Conservation (phyloP, 2,888 invertebrate genomes). For the Drosophila niveifrons region DNA sequence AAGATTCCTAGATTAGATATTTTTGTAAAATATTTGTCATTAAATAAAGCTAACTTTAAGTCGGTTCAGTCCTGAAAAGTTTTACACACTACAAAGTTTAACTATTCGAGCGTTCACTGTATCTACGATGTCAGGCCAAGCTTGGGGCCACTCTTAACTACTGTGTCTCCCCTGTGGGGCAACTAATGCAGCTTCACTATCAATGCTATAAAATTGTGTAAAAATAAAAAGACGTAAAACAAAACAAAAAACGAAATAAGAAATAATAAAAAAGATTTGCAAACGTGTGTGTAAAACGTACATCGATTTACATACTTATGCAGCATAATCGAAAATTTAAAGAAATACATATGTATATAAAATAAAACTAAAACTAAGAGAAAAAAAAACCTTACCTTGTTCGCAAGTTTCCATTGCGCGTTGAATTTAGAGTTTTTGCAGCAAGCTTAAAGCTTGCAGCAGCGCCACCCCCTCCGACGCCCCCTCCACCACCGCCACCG, state of each 20-base stretch:
- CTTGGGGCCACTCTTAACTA: slow-evolving; percentile 2
- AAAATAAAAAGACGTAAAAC: slow-evolving; percentile 5
- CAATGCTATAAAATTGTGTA: slow-evolving; percentile 39
- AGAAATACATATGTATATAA: neutral
- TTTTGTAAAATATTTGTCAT: neutral
- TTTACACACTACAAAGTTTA: neutral
- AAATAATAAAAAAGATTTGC: slow-evolving; percentile 16
- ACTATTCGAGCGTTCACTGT: neutral
- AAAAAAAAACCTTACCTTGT: slow-evolving; percentile 82
- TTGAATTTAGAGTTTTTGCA: slow-evolving; percentile 83
- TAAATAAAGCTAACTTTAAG: neutral
- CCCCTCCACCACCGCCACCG: slow-evolving; percentile 55
- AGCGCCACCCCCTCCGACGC: slow-evolving; percentile 40
- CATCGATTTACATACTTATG: slow-evolving; percentile 19
- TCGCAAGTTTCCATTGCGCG: slow-evolving; percentile 85
- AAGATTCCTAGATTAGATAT: no score
- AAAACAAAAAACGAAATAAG: neutral
- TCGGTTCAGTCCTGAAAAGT: neutral
- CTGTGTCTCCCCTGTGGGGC: slow-evolving; percentile 4
- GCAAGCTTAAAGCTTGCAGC: slow-evolving; percentile 81
- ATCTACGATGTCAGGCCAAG: neutral
- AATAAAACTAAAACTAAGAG: neutral
- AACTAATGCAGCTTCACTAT: slow-evolving; percentile 37
- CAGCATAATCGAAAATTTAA: slow-evolving; percentile 20
- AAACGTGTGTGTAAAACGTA: slow-evolving; percentile 27